A percentile compares a stretch with the other conserved stretches of the same genome.
Evolutionary conservation across 53 echinoderm and acorn worm genomes (phyloP).

Genomic region (Crossaster papposus): DNA sequence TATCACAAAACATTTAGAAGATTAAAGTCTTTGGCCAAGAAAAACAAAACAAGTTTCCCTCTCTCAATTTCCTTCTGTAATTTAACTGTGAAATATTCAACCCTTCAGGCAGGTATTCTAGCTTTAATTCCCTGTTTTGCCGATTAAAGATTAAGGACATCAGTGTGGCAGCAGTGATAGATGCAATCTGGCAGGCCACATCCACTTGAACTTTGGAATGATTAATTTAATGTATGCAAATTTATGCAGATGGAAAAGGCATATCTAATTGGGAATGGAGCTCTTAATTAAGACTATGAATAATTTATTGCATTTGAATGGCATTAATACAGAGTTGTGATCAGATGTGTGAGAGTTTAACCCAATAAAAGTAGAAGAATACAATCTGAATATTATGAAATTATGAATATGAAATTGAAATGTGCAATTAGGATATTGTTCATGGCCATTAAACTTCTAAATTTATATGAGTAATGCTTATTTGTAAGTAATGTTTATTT

Average conservation of each 20-base stretch:
- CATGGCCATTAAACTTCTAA: too few relatives aligned
- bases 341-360: not conserved
- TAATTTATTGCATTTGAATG: not conserved
- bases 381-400: not conserved
- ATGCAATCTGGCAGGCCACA: not conserved
- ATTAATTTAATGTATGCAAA: not conserved
- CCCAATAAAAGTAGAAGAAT: not conserved
- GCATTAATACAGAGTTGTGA: not conserved
- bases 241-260: not conserved
- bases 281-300: not conserved
- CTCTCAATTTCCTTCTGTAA: not conserved
- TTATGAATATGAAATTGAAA: not conserved
- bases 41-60: not conserved
- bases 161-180: not conserved
- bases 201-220: conserved; percentile 1
- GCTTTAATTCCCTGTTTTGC: not conserved
- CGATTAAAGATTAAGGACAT: not conserved
- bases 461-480: too few relatives aligned
- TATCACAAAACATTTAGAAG: not conserved
- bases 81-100: not conserved
- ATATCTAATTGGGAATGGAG: not conserved
- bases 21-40: not conserved
- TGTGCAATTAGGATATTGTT: not conserved
- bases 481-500: too few relatives aligned
- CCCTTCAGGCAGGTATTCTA: not conserved